Conservation (phyloP, 2,797 vertebrate genomes). For the Limosa lapponica region DNA sequence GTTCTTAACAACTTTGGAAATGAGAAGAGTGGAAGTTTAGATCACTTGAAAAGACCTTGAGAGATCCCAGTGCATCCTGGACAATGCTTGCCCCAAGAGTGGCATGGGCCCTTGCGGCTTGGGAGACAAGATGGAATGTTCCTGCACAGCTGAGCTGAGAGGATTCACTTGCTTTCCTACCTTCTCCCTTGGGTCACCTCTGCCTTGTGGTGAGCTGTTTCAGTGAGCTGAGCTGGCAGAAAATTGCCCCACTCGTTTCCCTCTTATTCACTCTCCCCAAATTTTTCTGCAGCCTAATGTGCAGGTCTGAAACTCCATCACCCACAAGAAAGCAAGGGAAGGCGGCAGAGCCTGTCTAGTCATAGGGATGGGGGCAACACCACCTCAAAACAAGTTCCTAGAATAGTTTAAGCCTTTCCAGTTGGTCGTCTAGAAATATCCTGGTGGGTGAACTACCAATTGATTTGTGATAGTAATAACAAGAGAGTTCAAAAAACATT, state of each 20-base stretch:
- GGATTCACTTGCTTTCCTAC: not conserved
- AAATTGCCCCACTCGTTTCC: not conserved
- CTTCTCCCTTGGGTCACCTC: not conserved
- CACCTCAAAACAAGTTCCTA: not conserved
- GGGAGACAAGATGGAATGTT: accelerated
- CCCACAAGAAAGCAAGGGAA: not conserved
- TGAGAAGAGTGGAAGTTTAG: not conserved
- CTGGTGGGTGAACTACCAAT: not conserved
- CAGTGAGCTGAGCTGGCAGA: not conserved
- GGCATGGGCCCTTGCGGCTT: accelerated
- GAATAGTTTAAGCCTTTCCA: not conserved
- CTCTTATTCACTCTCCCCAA: not conserved
- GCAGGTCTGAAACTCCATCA: not conserved
- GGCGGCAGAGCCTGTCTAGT: not conserved
- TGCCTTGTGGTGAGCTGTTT: not conserved
- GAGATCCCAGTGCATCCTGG: not conserved
- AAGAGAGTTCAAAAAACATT: not conserved
- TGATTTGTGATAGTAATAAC: conserved; percentile 12
- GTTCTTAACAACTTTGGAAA: not conserved
- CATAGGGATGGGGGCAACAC: not conserved
- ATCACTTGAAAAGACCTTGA: not conserved
- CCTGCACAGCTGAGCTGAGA: not conserved
- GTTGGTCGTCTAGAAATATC: not conserved
- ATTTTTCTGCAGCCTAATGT: not conserved
- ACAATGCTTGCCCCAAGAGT: not conserved